phyloP scores from a whole-genome alignment of 2,113 vertebrate genomes.

The Phasianus colchicus region DNA sequence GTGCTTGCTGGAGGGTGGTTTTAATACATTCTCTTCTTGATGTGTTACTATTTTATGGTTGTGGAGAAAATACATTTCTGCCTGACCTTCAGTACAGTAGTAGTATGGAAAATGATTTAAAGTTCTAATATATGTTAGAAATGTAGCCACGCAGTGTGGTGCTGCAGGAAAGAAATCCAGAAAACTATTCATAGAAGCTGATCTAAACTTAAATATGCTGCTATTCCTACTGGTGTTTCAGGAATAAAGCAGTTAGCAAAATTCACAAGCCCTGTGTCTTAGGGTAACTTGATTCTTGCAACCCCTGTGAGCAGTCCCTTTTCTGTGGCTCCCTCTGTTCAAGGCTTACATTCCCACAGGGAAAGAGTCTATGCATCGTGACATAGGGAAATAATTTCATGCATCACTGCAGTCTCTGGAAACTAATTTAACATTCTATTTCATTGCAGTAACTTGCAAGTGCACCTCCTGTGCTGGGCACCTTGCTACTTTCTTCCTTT shows the following conservation, averaged over 20 bases:
- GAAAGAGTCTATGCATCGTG: slow-evolving; percentile 78
- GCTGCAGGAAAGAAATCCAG: not conserved
- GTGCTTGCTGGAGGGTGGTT: not conserved
- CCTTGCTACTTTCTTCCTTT: not conserved
- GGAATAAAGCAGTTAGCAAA: not conserved
- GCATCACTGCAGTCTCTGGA: slow-evolving; percentile 85
- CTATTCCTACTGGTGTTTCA: not conserved
- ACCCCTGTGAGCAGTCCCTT: slow-evolving; percentile 1
- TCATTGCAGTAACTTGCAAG: slow-evolving; percentile 64
- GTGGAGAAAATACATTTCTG: not conserved
- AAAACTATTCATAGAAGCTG: not conserved
- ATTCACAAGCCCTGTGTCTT: not conserved
- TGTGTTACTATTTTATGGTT: not conserved
- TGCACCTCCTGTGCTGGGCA: not conserved
- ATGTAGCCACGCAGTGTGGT: not conserved
- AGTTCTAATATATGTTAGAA: slow-evolving; percentile 25
- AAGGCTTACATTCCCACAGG: slow-evolving; percentile 69
- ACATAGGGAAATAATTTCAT: slow-evolving; percentile 89
- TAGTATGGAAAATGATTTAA: not conserved
- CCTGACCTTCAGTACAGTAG: not conserved
- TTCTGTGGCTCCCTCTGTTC: slow-evolving; percentile 68
- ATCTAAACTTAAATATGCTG: slow-evolving; percentile 13
- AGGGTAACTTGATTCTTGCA: not conserved
- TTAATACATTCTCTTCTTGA: not conserved
- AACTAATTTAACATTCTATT: slow-evolving; percentile 83